Evolutionary conservation across 2,888 invertebrate genomes (phyloP).

Genomic region (Melipona bicolor): DNA sequence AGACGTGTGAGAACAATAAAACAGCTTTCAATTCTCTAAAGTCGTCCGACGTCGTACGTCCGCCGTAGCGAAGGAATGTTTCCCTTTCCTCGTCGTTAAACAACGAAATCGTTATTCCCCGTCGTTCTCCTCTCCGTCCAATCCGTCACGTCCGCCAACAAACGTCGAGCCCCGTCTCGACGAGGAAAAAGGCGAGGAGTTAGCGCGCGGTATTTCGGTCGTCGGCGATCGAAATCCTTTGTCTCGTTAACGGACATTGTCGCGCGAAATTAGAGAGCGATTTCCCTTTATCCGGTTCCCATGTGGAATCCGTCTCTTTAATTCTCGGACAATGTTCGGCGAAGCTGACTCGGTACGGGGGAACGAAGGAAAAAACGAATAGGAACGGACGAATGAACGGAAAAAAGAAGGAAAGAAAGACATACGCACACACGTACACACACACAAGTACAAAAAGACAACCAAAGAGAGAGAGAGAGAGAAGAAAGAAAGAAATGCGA

Average conservation of each 20-base stretch:
- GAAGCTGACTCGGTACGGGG: conserved; percentile 13
- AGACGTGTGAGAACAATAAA: neutral
- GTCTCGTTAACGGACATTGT: conserved; percentile 70
- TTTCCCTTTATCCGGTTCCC: conserved; percentile 46
- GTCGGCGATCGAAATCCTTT: conserved; percentile 40
- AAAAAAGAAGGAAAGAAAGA: neutral
- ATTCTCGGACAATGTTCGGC: conserved; percentile 59
- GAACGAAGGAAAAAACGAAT: neutral
- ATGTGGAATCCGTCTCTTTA: conserved; percentile 41
- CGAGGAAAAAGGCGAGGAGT: conserved; percentile 34
- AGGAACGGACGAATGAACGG: neutral
- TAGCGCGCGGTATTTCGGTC: conserved; percentile 20
- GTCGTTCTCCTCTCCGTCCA: neutral
- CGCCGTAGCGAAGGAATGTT: neutral
- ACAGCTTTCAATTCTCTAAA: neutral
- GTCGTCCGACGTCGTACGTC: neutral
- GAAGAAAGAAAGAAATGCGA: conserved; percentile 9
- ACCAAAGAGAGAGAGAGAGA: conserved; percentile 5
- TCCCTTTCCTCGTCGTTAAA: neutral
- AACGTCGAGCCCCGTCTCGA: neutral
- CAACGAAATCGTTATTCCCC: neutral
- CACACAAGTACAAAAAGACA: neutral
- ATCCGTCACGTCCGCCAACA: neutral
- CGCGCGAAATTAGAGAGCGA: conserved; percentile 59
- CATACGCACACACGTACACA: conserved; percentile 1